phyloP scores from a whole-genome alignment of 1,140 invertebrate genomes.

The Portunus trituberculatus region DNA sequence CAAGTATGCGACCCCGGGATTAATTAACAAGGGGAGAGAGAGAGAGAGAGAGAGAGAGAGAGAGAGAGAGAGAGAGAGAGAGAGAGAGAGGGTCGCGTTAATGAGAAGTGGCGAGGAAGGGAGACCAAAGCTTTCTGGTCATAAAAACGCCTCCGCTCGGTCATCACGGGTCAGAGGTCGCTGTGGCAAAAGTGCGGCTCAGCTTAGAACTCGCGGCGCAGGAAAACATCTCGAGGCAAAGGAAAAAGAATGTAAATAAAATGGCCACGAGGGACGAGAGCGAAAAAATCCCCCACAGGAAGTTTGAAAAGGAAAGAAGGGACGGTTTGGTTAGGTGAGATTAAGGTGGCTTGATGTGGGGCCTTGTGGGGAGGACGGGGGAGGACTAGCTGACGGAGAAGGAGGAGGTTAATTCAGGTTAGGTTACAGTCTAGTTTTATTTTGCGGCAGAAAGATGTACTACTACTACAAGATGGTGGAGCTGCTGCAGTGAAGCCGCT shows the following conservation, averaged over 20 bases:
- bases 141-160: neutral
- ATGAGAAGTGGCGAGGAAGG: neutral
- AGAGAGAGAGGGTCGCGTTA: neutral
- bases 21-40: neutral
- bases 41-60: neutral
- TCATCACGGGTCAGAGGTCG: neutral
- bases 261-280: neutral
- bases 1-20: neutral
- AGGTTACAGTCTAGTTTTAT: neutral
- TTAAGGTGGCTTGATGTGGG: neutral
- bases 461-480: neutral
- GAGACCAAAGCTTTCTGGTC: neutral
- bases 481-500: neutral
- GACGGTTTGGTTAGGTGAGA: slow-evolving; percentile 8
- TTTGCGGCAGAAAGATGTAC: slow-evolving; percentile 12
- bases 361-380: neutral
- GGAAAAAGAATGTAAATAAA: neutral
- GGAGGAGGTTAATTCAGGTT: neutral
- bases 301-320: slow-evolving; percentile 22
- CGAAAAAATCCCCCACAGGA: neutral
- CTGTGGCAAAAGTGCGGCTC: neutral
- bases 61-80: neutral
- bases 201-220: slow-evolving; percentile 17
- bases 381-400: neutral
- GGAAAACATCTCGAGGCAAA: neutral